Base-by-base conservation (phyloP, 2,797 vertebrate species). In the Tarsius wallacei region DNA sequence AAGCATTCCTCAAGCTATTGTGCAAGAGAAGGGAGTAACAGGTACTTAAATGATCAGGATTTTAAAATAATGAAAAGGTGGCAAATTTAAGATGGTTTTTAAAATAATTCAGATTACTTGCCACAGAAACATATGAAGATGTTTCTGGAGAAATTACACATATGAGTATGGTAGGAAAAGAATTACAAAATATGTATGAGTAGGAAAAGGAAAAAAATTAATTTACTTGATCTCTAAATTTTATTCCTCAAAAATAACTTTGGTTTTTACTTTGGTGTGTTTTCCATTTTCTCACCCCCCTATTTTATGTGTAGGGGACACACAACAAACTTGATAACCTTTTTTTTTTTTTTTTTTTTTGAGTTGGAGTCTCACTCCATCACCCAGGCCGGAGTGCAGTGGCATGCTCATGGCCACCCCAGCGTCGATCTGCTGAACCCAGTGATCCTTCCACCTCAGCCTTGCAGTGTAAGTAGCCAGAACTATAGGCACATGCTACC, bases 21-120 rank as follows among this genome's bases (percentile, higher is more conserved):
- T 33, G 28, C 16, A 57, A 74, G 28, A 55, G 59, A 78, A 10
- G 73, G 59, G 49, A 61, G 15, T 51, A 71, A 6, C 12, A 71
- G 9, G 6, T 53, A 36, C 71, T 85, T 51, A 10, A 55, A 87
- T 94, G 47, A 82, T n/a, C 15, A 55, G 19, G 49, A 21, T 68
- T 90, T 92, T 84, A 74, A 61, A 94, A 71, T 33, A 68, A 68
- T 57, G 77, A 55, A 85, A 88, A 85, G 5, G 0, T 77, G 91
- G 55, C 16, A 76, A 28, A 63, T 71, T 51, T 57, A 51, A 31
- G 31, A 31, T 87, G 33, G 2, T 21, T 89, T 68, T 19, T 49
- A 1, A n/a, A 88, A 95, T 51, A 70, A 55, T 33, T 64, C 33
- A 68, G 33, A 31, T 31, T 64, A 33, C 28, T 68, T 78, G 53